A percentile compares a stretch with the other conserved stretches of the same genome.
Evolutionary conservation across 2,888 invertebrate genomes (phyloP).

Genomic region (Euzetes globulus): DNA sequence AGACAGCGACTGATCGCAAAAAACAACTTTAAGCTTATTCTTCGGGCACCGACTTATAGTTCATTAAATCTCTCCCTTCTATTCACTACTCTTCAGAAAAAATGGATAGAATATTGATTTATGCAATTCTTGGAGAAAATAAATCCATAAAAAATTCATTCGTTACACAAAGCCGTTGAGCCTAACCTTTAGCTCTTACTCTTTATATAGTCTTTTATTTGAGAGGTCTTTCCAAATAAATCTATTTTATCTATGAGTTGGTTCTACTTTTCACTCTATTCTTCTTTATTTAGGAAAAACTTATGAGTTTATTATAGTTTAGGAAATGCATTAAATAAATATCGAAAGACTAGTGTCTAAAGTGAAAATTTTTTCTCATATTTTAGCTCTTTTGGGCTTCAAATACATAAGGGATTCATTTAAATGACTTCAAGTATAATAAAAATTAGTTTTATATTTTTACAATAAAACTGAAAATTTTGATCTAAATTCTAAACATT

Average conservation of each 20-base stretch:
- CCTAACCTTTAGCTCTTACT: constrained; percentile 6
- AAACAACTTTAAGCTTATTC: not conserved
- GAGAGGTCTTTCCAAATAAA: not conserved
- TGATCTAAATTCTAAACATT: no score
- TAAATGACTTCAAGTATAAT: no score
- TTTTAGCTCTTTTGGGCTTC: not conserved
- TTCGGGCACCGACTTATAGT: not conserved
- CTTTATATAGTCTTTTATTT: not conserved
- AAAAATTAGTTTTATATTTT: no score
- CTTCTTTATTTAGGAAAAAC: not conserved
- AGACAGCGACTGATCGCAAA: not conserved
- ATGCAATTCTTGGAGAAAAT: not conserved
- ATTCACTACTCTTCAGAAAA: not conserved
- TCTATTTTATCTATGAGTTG: constrained; percentile 20
- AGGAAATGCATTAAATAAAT: not conserved
- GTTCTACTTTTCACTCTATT: not conserved
- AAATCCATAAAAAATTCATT: constrained; percentile 28
- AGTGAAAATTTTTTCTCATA: not conserved
- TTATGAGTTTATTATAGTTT: constrained; percentile 5
- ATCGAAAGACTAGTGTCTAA: not conserved
- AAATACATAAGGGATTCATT: no score
- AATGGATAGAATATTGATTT: not conserved
- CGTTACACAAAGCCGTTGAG: constrained; percentile 4
- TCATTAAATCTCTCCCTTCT: constrained; percentile 13
- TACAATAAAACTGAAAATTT: no score